Evolutionary conservation across 1,140 invertebrate genomes (phyloP).

Genomic region (Drosophila lowei): DNA sequence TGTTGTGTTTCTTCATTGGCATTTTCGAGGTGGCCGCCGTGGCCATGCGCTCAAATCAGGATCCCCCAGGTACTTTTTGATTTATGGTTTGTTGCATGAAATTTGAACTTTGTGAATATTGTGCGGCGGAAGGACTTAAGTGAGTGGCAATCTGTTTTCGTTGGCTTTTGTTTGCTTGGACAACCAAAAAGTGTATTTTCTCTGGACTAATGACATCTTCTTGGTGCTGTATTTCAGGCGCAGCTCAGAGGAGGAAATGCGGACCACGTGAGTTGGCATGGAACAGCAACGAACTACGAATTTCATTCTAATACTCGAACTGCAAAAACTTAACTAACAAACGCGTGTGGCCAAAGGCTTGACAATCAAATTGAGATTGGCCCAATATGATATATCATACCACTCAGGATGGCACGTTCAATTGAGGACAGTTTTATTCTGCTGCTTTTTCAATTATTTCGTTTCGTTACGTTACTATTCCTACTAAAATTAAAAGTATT

Average conservation of each 20-base stretch:
- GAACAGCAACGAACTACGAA: slow-evolving; percentile 42
- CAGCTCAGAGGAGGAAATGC: slow-evolving; percentile 78
- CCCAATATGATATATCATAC: slow-evolving; percentile 14
- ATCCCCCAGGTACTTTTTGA: slow-evolving; percentile 64
- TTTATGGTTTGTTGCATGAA: slow-evolving; percentile 52
- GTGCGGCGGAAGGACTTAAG: slow-evolving; percentile 54
- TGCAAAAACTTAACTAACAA: slow-evolving; percentile 37
- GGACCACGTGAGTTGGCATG: slow-evolving; percentile 74
- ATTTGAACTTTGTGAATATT: slow-evolving; percentile 47
- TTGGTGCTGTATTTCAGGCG: slow-evolving; percentile 55
- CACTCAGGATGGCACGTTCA: slow-evolving; percentile 7
- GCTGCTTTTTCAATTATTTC: slow-evolving; percentile 12
- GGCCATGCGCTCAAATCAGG: slow-evolving; percentile 73
- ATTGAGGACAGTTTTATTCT: slow-evolving; percentile 5
- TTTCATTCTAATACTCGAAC: slow-evolving; percentile 56
- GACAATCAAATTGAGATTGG: slow-evolving; percentile 49
- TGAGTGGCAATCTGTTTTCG: slow-evolving; percentile 53
- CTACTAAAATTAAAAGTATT: slow-evolving; percentile 50
- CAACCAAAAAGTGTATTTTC: not conserved
- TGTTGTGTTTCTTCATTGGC: slow-evolving; percentile 88
- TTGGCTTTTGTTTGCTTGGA: slow-evolving; percentile 2
- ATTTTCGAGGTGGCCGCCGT: slow-evolving; percentile 80
- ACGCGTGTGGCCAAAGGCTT: slow-evolving; percentile 36
- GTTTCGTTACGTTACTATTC: slow-evolving; percentile 11
- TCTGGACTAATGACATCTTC: not conserved